phyloP scores from a whole-genome alignment of 2,888 invertebrate species.

The Noctua janthina region DNA sequence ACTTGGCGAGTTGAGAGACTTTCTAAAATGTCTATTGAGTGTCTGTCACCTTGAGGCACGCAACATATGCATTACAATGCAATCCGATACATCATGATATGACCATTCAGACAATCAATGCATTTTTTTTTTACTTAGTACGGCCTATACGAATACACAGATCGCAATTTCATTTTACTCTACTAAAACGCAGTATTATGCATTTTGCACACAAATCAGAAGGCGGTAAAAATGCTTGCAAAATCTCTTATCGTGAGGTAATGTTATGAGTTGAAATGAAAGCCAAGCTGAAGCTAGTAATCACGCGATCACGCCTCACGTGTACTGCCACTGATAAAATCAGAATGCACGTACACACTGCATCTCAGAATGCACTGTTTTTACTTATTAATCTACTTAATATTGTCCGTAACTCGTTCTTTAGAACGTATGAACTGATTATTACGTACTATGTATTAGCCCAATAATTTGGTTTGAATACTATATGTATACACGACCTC shows the following conservation, averaged over 20 bases:
- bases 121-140: slow-evolving; percentile 23
- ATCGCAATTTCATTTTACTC: slow-evolving; percentile 1
- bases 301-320: slow-evolving; percentile 64
- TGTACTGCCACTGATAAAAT: slow-evolving; percentile 51
- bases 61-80: slow-evolving; percentile 72
- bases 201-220: slow-evolving; percentile 52
- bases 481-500: neutral
- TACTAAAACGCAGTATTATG: slow-evolving; percentile 24
- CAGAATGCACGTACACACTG: neutral
- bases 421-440: neutral
- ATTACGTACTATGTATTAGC: neutral
- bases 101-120: slow-evolving; percentile 32
- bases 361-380: slow-evolving; percentile 15
- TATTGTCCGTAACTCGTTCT: neutral
- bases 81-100: slow-evolving; percentile 54
- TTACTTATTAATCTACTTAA: neutral
- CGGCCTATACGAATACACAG: slow-evolving; percentile 23
- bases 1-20: slow-evolving; percentile 84
- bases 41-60: slow-evolving; percentile 88
- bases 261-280: slow-evolving; percentile 66
- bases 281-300: slow-evolving; percentile 48
- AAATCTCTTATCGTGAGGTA: slow-evolving; percentile 66
- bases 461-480: neutral
- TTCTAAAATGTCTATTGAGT: slow-evolving; percentile 88
- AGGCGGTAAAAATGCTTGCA: slow-evolving; percentile 57